Conservation (phyloP, 2,888 invertebrate genomes). For the Acrobasis suavella region DNA sequence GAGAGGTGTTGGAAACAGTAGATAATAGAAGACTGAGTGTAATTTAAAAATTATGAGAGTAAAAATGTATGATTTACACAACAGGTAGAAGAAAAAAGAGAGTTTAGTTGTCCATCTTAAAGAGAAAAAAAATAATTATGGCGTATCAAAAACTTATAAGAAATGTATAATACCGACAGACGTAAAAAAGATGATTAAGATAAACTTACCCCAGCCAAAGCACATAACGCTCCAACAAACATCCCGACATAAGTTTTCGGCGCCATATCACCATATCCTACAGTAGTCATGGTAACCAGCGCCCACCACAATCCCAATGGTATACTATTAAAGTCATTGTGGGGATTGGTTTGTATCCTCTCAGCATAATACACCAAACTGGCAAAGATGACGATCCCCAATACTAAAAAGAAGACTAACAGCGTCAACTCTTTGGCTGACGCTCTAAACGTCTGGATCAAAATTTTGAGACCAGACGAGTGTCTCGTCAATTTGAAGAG, state of each 20-base stretch:
- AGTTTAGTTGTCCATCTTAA: no score
- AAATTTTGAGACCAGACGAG: conserved; percentile 98
- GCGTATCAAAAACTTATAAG: no score
- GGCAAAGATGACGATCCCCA: conserved; percentile 99
- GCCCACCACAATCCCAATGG: conserved; percentile 99
- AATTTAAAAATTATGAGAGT: no score
- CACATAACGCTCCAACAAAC: conserved; percentile 99
- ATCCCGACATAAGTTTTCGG: conserved; percentile 99
- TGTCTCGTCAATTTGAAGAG: conserved; percentile 98
- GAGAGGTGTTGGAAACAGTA: no score
- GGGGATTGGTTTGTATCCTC: conserved; percentile 95
- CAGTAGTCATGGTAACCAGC: conserved; percentile 99
- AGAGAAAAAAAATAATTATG: no score
- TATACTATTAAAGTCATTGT: conserved; percentile 99
- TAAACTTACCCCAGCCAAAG: conserved; percentile 94
- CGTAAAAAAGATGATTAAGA: neutral
- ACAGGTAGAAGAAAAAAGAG: no score
- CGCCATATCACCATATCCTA: conserved; percentile 99
- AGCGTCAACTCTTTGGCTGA: conserved; percentile 98
- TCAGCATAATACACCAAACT: conserved; percentile 99
- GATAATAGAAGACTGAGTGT: no score
- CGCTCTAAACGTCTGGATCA: conserved; percentile 98
- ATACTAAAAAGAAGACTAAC: conserved; percentile 97
- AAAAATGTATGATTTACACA: no score
- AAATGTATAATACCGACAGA: neutral